phyloP scores from a whole-genome alignment of 2,113 vertebrate species.

The Gobio gobio region DNA sequence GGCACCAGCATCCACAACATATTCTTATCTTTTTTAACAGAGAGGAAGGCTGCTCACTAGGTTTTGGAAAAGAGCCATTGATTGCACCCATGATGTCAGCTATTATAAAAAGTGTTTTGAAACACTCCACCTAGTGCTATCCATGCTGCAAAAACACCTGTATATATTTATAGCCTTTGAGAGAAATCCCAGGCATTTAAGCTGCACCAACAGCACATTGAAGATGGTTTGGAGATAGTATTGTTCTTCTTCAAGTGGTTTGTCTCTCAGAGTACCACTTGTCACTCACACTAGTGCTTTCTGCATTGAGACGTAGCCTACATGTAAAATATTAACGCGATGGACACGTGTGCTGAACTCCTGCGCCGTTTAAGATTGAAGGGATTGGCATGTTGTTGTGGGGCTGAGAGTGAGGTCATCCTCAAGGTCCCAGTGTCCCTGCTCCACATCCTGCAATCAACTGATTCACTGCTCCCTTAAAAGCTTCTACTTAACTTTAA shows the following conservation, averaged over 20 bases:
- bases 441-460: constrained; percentile 50
- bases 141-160: constrained; percentile 19
- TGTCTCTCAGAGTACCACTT: constrained; percentile 4
- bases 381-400: constrained; percentile 23
- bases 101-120: constrained; percentile 19
- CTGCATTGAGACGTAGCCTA: not conserved
- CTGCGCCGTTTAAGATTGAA: not conserved
- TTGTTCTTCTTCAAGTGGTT: not conserved
- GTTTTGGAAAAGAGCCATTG: constrained; percentile 18
- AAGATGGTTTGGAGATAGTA: not conserved
- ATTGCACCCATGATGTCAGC: not conserved
- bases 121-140: constrained; percentile 17
- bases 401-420: constrained; percentile 52
- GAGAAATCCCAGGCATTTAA: constrained; percentile 8
- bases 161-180: constrained; percentile 16
- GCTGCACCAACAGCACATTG: not conserved
- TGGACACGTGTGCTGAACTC: constrained; percentile 19
- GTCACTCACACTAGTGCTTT: constrained; percentile 11
- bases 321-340: constrained; percentile 41
- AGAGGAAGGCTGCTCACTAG: not conserved
- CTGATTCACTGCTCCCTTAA: constrained; percentile 46
- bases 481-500: constrained; percentile 40
- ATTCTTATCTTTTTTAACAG: not conserved
- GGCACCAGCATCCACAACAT: not conserved
- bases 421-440: constrained; percentile 47